Conservation (phyloP, 2,113 vertebrate genomes). For the Percopsis transmontana region DNA sequence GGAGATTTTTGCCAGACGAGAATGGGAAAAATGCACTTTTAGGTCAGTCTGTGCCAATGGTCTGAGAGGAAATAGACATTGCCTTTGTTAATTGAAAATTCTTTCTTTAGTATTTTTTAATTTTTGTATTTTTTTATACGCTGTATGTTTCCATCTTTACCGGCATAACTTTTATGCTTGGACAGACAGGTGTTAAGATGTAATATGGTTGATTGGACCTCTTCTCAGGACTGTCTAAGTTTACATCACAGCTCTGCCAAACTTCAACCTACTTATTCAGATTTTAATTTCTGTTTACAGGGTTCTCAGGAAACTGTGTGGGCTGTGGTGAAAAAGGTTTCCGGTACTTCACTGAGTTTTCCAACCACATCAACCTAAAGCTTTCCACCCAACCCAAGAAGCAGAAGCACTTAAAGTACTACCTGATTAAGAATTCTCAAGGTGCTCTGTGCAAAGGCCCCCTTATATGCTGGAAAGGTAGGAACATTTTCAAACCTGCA, state of each 20-base stretch:
- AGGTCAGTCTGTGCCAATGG: conserved; percentile 79
- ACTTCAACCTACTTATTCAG: background rate
- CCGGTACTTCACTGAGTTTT: conserved; percentile 98
- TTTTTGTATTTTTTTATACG: too few species aligned
- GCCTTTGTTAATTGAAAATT: too few species aligned
- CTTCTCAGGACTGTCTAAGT: too few species aligned
- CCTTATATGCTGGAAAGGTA: conserved; percentile 99
- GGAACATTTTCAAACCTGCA: conserved; percentile 4
- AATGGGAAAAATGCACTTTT: conserved; percentile 99
- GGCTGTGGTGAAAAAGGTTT: conserved; percentile 98
- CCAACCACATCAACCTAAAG: conserved; percentile 99
- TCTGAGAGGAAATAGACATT: background rate
- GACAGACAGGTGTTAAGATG: too few species aligned
- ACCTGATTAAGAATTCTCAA: conserved; percentile 95
- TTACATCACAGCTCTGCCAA: too few species aligned
- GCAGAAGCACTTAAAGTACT: conserved; percentile 99
- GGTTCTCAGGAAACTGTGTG: conserved; percentile 97
- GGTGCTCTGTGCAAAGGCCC: conserved; percentile 95
- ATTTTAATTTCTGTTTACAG: conserved; percentile 67
- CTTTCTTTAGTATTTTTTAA: too few species aligned
- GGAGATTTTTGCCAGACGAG: conserved; percentile 95
- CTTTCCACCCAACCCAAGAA: conserved; percentile 99
- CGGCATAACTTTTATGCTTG: too few species aligned
- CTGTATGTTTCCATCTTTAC: too few species aligned
- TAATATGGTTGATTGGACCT: too few species aligned